These are phyloP conservation scores for Eueides isabella DNA, from an alignment of 1,140 invertebrate genomes.

Conservation along the genomic window DNA sequence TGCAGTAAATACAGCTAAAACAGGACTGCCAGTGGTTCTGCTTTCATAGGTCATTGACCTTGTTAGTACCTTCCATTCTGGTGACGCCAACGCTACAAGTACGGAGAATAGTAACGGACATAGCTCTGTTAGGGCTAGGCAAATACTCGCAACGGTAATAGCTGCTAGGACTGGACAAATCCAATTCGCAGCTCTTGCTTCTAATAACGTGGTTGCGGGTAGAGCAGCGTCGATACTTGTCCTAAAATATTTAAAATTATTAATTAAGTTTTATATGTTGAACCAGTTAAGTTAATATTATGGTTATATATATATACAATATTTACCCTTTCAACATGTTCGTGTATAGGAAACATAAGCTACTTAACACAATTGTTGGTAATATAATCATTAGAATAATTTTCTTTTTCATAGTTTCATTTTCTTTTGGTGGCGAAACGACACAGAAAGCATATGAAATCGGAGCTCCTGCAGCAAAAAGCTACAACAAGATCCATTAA, in stretches of 20 bases:
- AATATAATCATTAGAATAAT: slow-evolving; percentile 63
- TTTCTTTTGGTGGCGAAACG: slow-evolving; percentile 61
- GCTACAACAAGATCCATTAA: slow-evolving; percentile 49
- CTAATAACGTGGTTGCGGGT: slow-evolving; percentile 84
- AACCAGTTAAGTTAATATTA: too few species aligned
- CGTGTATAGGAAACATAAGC: slow-evolving; percentile 71
- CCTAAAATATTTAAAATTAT: slow-evolving; percentile 40
- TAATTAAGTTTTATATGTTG: background rate
- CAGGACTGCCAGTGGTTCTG: slow-evolving; percentile 85
- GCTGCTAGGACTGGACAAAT: slow-evolving; percentile 84
- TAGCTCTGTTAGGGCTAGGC: slow-evolving; percentile 84
- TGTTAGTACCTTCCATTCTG: slow-evolving; percentile 85
- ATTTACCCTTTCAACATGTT: slow-evolving; percentile 75
- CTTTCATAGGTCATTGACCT: slow-evolving; percentile 85
- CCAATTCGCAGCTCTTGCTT: slow-evolving; percentile 84
- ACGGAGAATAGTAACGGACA: slow-evolving; percentile 84
- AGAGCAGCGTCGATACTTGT: slow-evolving; percentile 81
- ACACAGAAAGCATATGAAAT: slow-evolving; percentile 72
- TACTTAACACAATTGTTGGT: slow-evolving; percentile 61
- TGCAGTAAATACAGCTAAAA: slow-evolving; percentile 85
- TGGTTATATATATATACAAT: too few species aligned
- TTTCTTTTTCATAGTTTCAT: slow-evolving; percentile 60
- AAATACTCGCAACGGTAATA: slow-evolving; percentile 83
- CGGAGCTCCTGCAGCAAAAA: slow-evolving; percentile 71
- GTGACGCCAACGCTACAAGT: slow-evolving; percentile 83